Evolutionary conservation across 2,113 vertebrate genomes (phyloP).

Genomic region (Baryphthengus martii): DNA sequence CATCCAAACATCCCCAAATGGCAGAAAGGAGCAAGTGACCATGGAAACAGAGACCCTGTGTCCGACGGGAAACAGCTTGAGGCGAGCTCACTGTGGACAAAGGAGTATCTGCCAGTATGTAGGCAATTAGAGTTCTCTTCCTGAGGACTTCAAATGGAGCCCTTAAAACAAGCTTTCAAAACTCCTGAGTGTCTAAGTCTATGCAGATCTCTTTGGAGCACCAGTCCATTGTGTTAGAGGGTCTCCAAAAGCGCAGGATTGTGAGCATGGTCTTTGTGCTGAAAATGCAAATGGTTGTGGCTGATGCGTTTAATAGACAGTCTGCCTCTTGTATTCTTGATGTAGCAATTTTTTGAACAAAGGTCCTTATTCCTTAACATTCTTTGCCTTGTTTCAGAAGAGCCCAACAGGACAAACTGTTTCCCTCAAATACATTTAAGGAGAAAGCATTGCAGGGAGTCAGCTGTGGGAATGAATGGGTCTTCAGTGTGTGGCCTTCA

Average conservation of each 20-base stretch:
- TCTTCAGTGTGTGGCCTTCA: neutral
- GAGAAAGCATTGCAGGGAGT: neutral
- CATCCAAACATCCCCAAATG: neutral
- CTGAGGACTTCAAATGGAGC: neutral
- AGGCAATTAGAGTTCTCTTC: neutral
- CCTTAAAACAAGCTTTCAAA: neutral
- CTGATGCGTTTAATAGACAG: neutral
- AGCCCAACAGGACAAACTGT: neutral
- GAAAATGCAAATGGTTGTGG: slow-evolving; percentile 14
- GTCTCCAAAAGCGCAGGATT: neutral
- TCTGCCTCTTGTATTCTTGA: neutral
- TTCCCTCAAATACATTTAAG: neutral
- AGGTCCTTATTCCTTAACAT: slow-evolving; percentile 20
- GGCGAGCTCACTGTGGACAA: neutral
- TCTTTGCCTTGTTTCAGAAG: neutral
- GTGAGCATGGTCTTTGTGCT: slow-evolving; percentile 23
- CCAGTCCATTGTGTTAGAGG: neutral
- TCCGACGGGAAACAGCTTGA: neutral
- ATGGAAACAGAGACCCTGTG: neutral
- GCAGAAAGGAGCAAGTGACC: neutral
- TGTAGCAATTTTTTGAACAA: neutral
- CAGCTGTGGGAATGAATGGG: neutral
- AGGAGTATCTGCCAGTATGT: neutral
- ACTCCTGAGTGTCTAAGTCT: neutral
- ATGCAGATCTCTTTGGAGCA: neutral